Evolutionary conservation across 2,888 invertebrate genomes (phyloP).

Genomic region (Nomada hirtipes): DNA sequence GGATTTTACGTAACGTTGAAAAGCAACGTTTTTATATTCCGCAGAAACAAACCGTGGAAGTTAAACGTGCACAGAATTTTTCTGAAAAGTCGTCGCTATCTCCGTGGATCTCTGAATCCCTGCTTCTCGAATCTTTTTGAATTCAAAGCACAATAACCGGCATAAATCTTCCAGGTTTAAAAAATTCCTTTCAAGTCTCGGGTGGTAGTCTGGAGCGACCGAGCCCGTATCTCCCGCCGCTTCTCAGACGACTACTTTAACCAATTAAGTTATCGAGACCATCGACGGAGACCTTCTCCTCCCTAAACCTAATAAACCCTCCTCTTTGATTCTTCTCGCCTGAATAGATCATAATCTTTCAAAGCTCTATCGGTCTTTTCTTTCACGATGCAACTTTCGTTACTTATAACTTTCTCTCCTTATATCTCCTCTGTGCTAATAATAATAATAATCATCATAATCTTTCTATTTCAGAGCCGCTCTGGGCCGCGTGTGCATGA

Average conservation of each 20-base stretch:
- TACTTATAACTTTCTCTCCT: background rate
- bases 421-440: background rate
- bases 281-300: background rate
- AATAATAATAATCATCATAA: background rate
- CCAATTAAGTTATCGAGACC: constrained; percentile 14
- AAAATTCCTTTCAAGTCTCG: background rate
- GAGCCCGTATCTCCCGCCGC: constrained; percentile 16
- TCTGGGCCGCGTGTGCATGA: constrained; percentile 93
- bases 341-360: constrained; percentile 2
- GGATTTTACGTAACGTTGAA: background rate
- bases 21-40: background rate
- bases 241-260: background rate
- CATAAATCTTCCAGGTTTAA: constrained; percentile 1
- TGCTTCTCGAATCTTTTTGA: background rate
- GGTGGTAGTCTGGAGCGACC: background rate
- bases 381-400: background rate
- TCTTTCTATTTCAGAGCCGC: constrained; percentile 87
- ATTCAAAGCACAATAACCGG: constrained; percentile 2
- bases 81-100: background rate
- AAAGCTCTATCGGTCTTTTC: background rate
- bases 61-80: background rate
- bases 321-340: background rate
- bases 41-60: background rate
- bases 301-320: constrained; percentile 8
- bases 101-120: background rate